phyloP scores from a whole-genome alignment of 2,888 invertebrate species.

The Eristalinus aeneus region DNA sequence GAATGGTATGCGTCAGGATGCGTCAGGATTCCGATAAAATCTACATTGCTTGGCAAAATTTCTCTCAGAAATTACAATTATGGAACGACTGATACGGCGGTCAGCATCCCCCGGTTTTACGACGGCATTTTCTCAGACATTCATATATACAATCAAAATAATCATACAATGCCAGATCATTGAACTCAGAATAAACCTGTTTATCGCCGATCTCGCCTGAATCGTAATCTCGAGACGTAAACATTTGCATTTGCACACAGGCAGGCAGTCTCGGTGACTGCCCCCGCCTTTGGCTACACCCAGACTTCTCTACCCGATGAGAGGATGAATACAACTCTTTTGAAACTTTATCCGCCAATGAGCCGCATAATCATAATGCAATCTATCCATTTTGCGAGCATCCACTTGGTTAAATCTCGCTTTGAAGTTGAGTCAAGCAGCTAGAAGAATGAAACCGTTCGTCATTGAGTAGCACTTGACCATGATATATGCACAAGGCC shows the following conservation, averaged over 20 bases:
- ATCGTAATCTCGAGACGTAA: slow-evolving; percentile 40
- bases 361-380: slow-evolving; percentile 33
- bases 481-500: slow-evolving; percentile 1
- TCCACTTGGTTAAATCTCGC: slow-evolving; percentile 32
- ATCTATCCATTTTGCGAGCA: slow-evolving; percentile 38
- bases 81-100: background rate
- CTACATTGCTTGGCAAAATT: background rate
- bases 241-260: slow-evolving; percentile 33
- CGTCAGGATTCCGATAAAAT: background rate
- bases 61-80: background rate
- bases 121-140: background rate
- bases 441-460: slow-evolving; percentile 11
- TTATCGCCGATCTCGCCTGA: slow-evolving; percentile 37
- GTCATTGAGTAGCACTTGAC: slow-evolving; percentile 44
- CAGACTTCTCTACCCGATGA: background rate
- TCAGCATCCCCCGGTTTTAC: background rate
- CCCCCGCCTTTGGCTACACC: background rate
- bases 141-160: background rate
- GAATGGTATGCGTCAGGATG: background rate
- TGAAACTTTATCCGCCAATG: slow-evolving; percentile 48
- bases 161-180: slow-evolving; percentile 28
- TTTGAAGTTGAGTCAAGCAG: background rate
- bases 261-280: background rate
- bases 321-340: slow-evolving; percentile 44
- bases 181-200: slow-evolving; percentile 34